phyloP scores from a whole-genome alignment of 2,113 vertebrate genomes.

The Larimichthys crocea region DNA sequence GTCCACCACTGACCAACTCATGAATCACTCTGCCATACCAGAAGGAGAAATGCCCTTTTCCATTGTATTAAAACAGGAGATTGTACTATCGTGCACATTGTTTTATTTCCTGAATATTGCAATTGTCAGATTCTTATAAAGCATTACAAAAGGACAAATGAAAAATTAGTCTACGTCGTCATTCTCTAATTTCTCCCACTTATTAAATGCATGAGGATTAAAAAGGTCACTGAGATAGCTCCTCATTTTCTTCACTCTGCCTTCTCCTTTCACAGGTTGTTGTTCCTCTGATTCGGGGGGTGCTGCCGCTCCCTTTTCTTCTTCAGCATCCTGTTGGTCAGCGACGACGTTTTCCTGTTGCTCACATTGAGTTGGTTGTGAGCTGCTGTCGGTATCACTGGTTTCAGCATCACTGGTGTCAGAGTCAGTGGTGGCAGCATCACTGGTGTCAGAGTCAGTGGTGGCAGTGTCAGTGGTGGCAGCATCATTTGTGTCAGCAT shows the following conservation, averaged over 20 bases:
- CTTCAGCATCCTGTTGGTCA: neutral
- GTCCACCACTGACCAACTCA: neutral
- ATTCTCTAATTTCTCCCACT: neutral
- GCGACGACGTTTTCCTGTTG: neutral
- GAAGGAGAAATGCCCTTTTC: neutral
- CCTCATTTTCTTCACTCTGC: neutral
- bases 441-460: no score
- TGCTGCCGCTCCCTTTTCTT: neutral
- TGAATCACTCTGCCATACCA: conserved; percentile 18
- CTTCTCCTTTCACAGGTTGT: neutral
- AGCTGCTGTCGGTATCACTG: neutral
- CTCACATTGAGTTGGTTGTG: neutral
- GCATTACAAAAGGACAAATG: neutral
- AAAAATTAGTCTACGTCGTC: conserved; percentile 5
- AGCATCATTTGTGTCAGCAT: no score
- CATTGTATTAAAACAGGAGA: neutral
- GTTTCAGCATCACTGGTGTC: neutral
- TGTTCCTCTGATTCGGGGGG: neutral
- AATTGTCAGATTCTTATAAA: neutral
- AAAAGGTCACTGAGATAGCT: conserved; percentile 8
- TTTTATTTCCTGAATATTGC: conserved; percentile 5
- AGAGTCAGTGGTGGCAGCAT: neutral
- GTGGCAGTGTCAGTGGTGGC: no score
- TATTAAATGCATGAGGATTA: neutral
- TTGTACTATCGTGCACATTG: neutral